Conservation (phyloP, 2,888 invertebrate genomes). For the Drosophila meridiana region DNA sequence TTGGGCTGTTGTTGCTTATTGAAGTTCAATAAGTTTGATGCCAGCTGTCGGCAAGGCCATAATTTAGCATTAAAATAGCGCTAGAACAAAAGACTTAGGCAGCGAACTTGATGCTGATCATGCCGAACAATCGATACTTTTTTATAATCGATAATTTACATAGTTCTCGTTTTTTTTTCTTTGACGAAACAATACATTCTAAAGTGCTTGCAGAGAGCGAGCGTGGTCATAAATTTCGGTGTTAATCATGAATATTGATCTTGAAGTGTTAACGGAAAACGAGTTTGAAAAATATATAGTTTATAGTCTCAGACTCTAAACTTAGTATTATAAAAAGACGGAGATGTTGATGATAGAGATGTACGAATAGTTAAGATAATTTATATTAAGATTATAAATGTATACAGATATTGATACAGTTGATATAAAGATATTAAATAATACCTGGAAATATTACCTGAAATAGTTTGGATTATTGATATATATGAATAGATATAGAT, state of each 20-base stretch:
- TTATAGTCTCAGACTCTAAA: neutral
- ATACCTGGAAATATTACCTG: too few relatives aligned
- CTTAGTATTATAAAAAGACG: neutral
- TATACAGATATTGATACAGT: neutral
- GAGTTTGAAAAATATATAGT: slow-evolving; percentile 1
- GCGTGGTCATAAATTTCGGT: slow-evolving; percentile 13
- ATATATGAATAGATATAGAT: too few relatives aligned
- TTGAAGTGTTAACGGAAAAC: slow-evolving; percentile 9
- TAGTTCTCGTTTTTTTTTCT: slow-evolving; percentile 5
- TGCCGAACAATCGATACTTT: neutral
- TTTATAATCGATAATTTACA: slow-evolving; percentile 17
- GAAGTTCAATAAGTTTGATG: slow-evolving; percentile 56
- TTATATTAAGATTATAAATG: neutral
- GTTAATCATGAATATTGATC: slow-evolving; percentile 16
- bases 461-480: too few relatives aligned
- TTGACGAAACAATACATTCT: slow-evolving; percentile 2
- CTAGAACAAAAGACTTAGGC: slow-evolving; percentile 78
- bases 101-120: slow-evolving; percentile 59
- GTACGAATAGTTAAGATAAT: neutral
- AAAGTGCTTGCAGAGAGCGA: slow-evolving; percentile 1
- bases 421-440: too few relatives aligned
- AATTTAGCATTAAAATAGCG: slow-evolving; percentile 55
- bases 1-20: slow-evolving; percentile 32
- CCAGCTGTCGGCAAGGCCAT: slow-evolving; percentile 50
- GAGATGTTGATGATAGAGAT: neutral